Conservation (phyloP, 2,113 vertebrate species). For the Paramisgurnus dabryanus region DNA sequence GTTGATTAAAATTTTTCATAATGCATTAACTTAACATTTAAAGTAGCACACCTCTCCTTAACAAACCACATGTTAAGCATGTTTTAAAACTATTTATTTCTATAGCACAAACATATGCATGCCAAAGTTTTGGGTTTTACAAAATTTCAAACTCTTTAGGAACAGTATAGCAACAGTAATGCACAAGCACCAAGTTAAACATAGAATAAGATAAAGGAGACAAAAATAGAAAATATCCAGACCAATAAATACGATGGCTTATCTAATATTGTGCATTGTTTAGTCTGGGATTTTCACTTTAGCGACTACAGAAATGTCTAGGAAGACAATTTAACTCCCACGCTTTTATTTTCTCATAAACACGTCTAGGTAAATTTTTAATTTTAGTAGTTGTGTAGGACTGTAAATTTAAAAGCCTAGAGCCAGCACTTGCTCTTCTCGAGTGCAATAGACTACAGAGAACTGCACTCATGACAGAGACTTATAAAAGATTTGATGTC, state of each 20-base stretch:
- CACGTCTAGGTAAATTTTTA: neutral
- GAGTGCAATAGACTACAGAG: slow-evolving; percentile 36
- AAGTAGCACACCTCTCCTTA: too few species aligned
- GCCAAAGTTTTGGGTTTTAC: too few species aligned
- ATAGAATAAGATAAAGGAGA: too few species aligned
- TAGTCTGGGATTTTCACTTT: neutral
- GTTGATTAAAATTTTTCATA: too few species aligned
- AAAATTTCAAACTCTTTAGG: neutral
- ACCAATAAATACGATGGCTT: neutral
- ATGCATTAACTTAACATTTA: too few species aligned
- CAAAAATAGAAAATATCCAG: neutral
- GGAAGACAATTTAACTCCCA: neutral
- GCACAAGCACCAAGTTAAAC: too few species aligned
- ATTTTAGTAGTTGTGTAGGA: slow-evolving; percentile 15
- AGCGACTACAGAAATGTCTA: neutral
- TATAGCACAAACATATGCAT: too few species aligned
- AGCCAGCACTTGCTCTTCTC: slow-evolving; percentile 36
- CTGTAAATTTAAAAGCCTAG: neutral
- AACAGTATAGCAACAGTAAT: neutral
- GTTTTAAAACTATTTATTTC: too few species aligned
- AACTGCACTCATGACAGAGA: slow-evolving; percentile 43
- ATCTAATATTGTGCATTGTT: neutral
- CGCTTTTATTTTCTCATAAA: neutral
- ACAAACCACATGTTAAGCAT: too few species aligned
- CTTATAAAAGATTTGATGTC: slow-evolving; percentile 38